These are phyloP conservation scores for Urocynchramus pylzowi DNA, from an alignment of 2,113 vertebrate species.

Conservation along the genomic window DNA sequence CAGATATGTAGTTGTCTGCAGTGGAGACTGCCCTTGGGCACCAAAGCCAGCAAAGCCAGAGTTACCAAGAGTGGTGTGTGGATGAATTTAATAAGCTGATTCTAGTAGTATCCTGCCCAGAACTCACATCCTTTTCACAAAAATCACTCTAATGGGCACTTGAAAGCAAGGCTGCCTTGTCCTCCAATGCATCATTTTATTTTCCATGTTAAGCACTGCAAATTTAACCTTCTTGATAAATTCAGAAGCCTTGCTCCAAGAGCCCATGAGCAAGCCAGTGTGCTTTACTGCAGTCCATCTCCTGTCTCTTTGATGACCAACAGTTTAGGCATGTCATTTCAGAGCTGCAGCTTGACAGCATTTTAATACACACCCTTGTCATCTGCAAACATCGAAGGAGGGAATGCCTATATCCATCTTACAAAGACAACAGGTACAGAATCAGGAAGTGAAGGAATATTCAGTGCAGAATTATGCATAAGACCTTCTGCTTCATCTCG, in stretches of 20 bases:
- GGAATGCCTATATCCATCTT: neutral
- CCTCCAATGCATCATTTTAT: neutral
- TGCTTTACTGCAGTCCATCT: neutral
- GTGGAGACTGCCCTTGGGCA: neutral
- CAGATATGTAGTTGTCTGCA: neutral
- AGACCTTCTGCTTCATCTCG: neutral
- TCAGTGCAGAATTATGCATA: neutral
- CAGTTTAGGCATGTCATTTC: neutral
- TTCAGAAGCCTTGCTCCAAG: neutral
- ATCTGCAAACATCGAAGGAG: neutral
- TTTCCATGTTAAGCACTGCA: neutral
- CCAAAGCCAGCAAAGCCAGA: neutral
- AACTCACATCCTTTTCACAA: neutral
- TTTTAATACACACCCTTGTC: neutral
- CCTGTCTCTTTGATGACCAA: neutral
- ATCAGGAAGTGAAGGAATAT: neutral
- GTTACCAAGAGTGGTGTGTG: neutral
- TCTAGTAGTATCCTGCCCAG: neutral
- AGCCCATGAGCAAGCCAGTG: rapidly evolving
- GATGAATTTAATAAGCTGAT: neutral
- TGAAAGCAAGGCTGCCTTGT: neutral
- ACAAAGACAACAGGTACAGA: neutral
- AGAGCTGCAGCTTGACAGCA: neutral
- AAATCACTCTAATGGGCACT: neutral
- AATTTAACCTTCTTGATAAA: neutral